Percentiles rank a stretch among this genome's conserved stretches.
Evolutionary conservation across 2,113 vertebrate species (phyloP).

Genomic region (Pseudonaja textilis): DNA sequence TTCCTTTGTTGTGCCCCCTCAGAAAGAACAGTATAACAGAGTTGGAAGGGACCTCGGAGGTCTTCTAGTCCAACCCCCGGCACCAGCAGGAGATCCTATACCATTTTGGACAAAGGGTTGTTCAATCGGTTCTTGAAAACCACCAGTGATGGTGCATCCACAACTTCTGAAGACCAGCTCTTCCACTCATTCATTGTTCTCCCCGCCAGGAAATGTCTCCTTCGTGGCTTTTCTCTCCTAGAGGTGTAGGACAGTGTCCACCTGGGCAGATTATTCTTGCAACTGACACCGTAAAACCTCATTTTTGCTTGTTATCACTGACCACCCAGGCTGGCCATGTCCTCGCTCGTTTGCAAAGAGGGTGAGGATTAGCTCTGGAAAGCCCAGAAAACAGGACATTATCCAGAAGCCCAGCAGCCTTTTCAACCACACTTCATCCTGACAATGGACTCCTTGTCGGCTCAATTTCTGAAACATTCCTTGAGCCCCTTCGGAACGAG

Average conservation of each 20-base stretch:
- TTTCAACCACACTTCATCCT: neutral
- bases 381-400: neutral
- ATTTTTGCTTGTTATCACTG: neutral
- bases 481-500: neutral
- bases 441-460: neutral
- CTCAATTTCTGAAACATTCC: neutral
- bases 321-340: neutral
- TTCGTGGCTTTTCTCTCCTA: constrained; percentile 2
- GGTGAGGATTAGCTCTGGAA: neutral
- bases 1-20: neutral
- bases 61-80: neutral
- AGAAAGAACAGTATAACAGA: neutral
- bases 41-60: neutral
- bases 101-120: neutral
- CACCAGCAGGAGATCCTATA: neutral
- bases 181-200: neutral
- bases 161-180: neutral
- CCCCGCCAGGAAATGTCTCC: neutral
- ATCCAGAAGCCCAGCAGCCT: constrained; percentile 17
- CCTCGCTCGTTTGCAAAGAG: neutral
- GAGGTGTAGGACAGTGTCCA: neutral
- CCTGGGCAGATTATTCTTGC: neutral
- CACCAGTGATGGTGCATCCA: neutral
- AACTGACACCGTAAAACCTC: constrained; percentile 16
- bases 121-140: neutral